Percentiles rank a stretch among this genome's conserved stretches.
Conservation (phyloP, 2,113 vertebrate species). For the Serilophus lunatus region DNA sequence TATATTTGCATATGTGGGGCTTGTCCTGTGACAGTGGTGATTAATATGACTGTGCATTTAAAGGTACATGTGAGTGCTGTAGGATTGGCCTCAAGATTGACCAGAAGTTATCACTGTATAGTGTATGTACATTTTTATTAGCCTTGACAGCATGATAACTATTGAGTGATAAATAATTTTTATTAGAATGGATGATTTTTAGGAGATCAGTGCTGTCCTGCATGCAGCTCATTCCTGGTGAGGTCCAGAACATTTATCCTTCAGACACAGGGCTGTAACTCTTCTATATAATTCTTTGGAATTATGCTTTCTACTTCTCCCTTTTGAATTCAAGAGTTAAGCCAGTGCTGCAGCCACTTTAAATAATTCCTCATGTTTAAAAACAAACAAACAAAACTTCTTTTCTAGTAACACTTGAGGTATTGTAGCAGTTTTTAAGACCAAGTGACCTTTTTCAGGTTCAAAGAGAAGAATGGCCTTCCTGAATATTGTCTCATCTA, state of each 20-base stretch:
- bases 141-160: background rate
- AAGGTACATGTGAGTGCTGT: background rate
- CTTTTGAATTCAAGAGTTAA: too few species aligned
- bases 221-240: background rate
- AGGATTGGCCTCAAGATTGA: background rate
- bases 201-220: background rate
- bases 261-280: background rate
- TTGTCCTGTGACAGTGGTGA: conserved; percentile 3
- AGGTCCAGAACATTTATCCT: background rate
- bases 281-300: background rate
- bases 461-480: background rate
- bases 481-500: background rate
- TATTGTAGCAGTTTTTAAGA: background rate
- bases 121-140: background rate
- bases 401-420: background rate
- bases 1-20: background rate
- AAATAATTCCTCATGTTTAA: background rate
- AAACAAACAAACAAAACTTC: too few species aligned
- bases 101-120: background rate
- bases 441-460: background rate
- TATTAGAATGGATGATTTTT: background rate
- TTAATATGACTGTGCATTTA: background rate
- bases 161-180: background rate
- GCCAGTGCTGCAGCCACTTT: background rate
- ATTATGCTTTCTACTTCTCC: background rate